phyloP scores from a whole-genome alignment of 2,888 invertebrate genomes.

The Eubasilissa splendida region DNA sequence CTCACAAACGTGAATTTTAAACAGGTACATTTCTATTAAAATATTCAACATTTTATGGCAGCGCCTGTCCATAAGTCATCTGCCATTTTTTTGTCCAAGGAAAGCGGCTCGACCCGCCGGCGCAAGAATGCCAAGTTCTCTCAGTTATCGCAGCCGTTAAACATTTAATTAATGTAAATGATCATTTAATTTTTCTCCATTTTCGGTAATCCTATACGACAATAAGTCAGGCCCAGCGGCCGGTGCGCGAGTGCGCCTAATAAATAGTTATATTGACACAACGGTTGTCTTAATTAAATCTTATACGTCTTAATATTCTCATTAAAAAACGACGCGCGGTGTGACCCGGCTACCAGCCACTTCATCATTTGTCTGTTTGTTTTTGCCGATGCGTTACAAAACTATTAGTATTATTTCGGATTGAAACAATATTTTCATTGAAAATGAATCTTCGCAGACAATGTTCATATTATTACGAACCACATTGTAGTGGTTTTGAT shows the following conservation, averaged over 20 bases:
- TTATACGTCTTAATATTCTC: no score
- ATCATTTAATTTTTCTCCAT: conserved; percentile 16
- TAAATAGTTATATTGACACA: no score
- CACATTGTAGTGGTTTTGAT: no score
- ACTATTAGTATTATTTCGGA: no score
- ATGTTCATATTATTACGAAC: no score
- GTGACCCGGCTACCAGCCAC: no score
- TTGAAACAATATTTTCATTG: no score
- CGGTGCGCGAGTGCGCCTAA: background rate
- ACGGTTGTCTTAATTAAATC: no score
- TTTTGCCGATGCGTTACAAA: no score
- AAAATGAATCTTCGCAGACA: no score
- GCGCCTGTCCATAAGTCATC: conserved; percentile 2
- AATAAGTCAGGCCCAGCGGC: conserved; percentile 8
- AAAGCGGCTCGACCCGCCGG: conserved; percentile 18
- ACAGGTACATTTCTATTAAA: conserved; percentile 15
- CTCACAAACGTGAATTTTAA: conserved; percentile 27
- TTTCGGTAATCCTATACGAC: conserved; percentile 24
- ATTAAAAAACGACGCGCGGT: no score
- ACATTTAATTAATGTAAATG: conserved; percentile 23
- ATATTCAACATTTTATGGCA: conserved; percentile 18
- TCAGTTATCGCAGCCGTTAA: conserved; percentile 22
- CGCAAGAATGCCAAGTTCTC: conserved; percentile 12
- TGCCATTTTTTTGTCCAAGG: background rate
- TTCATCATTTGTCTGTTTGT: no score